Conservation (phyloP, 2,888 invertebrate species). For the Synanthedon vespiformis region DNA sequence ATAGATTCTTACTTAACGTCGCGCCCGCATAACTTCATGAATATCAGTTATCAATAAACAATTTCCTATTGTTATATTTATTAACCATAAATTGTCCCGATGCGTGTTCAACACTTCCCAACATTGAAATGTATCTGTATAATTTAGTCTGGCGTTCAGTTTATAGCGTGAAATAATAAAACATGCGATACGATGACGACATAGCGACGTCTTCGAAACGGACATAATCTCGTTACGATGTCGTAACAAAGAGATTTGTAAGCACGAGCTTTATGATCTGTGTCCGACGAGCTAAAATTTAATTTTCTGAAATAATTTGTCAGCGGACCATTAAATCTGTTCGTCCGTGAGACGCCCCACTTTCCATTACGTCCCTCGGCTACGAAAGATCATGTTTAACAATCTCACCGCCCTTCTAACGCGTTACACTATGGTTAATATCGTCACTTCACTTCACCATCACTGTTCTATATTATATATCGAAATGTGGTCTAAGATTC, state of each 20-base stretch:
- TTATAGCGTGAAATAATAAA: conserved; percentile 62
- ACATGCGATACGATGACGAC: conserved; percentile 53
- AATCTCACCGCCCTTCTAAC: too few relatives aligned
- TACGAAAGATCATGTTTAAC: not conserved
- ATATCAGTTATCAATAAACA: conserved; percentile 38
- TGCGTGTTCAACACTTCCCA: conserved; percentile 31
- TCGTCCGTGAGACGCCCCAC: conserved; percentile 32
- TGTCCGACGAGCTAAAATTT: conserved; percentile 69
- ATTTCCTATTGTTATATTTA: conserved; percentile 42
- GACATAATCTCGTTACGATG: conserved; percentile 70
- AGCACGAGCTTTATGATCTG: conserved; percentile 68
- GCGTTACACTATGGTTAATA: too few relatives aligned
- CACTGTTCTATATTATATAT: too few relatives aligned
- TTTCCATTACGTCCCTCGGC: not conserved
- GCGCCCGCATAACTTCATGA: conserved; percentile 36
- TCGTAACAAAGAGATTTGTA: conserved; percentile 71
- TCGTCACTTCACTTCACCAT: too few relatives aligned
- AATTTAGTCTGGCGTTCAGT: conserved; percentile 38
- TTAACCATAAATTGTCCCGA: conserved; percentile 42
- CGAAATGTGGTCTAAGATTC: too few relatives aligned
- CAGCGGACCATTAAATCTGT: conserved; percentile 63
- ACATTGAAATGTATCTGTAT: conserved; percentile 49
- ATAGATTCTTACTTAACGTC: too few relatives aligned
- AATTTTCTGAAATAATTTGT: conserved; percentile 70
- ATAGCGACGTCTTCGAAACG: conserved; percentile 61